Conservation (phyloP, 2,113 vertebrate species). For the Colistium nudipinnis region DNA sequence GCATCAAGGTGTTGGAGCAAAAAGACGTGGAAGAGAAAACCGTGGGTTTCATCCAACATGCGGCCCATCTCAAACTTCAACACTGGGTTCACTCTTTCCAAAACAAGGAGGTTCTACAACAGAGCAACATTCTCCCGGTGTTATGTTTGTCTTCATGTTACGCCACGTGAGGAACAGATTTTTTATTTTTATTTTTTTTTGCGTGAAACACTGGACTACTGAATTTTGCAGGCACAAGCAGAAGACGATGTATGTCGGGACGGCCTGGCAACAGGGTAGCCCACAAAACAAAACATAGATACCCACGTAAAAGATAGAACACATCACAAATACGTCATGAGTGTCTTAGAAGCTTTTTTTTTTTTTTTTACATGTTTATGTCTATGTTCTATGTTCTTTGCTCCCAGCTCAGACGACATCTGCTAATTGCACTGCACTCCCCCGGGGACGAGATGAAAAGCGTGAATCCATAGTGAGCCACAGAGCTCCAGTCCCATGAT, state of each 20-base stretch:
- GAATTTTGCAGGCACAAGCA: slow-evolving; percentile 22
- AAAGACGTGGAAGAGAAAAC: not conserved
- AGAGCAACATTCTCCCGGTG: not conserved
- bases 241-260: not conserved
- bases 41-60: not conserved
- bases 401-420: slow-evolving; percentile 7
- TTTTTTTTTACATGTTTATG: not conserved
- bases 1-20: not conserved
- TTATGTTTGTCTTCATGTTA: slow-evolving; percentile 6
- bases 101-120: not conserved
- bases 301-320: not conserved
- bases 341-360: not conserved
- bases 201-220: slow-evolving; percentile 24
- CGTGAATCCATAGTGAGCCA: not conserved
- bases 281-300: not conserved
- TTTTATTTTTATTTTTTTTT: too few species aligned
- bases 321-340: not conserved
- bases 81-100: slow-evolving; percentile 1
- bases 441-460: slow-evolving; percentile 12
- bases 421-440: not conserved
- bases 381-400: not conserved
- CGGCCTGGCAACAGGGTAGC: not conserved
- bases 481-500: not conserved
- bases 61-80: not conserved
- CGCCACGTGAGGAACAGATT: not conserved